Evolutionary conservation across 1,140 invertebrate species (phyloP).

Genomic region (Tenebrio molitor): DNA sequence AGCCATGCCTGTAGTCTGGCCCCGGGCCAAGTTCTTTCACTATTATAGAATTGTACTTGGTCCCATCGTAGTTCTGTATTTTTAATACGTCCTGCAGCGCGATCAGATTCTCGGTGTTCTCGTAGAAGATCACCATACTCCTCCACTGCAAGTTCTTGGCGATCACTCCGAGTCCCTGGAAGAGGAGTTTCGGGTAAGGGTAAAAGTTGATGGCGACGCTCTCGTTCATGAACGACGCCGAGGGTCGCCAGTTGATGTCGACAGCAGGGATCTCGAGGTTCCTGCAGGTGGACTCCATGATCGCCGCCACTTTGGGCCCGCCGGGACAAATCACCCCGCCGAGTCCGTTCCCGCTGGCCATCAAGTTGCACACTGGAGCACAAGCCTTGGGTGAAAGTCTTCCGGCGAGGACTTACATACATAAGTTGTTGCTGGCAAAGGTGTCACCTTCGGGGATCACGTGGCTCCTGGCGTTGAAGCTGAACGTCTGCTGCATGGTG

Average conservation of each 20-base stretch:
- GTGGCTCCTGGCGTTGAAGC: slow-evolving; percentile 11
- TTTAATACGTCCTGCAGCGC: slow-evolving; percentile 88
- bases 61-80: slow-evolving; percentile 68
- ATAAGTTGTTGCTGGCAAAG: slow-evolving; percentile 66
- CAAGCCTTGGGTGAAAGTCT: background rate
- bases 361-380: slow-evolving; percentile 48
- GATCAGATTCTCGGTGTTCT: slow-evolving; percentile 82
- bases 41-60: slow-evolving; percentile 71
- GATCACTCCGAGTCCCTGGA: slow-evolving; percentile 79
- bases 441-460: slow-evolving; percentile 64
- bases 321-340: slow-evolving; percentile 81
- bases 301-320: too few species aligned
- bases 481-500: slow-evolving; percentile 32
- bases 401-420: slow-evolving; percentile 62
- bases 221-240: slow-evolving; percentile 58
- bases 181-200: slow-evolving; percentile 79
- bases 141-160: slow-evolving; percentile 83
- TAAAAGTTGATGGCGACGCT: slow-evolving; percentile 74
- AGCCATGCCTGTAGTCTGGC: slow-evolving; percentile 70
- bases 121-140: slow-evolving; percentile 85
- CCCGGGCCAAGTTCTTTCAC: slow-evolving; percentile 73
- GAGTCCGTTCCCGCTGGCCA: slow-evolving; percentile 44
- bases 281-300: slow-evolving; percentile 79
- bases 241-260: slow-evolving; percentile 75
- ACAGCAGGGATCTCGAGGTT: slow-evolving; percentile 81